Conservation (phyloP, 2,888 invertebrate genomes). For the Auanema sp. region DNA sequence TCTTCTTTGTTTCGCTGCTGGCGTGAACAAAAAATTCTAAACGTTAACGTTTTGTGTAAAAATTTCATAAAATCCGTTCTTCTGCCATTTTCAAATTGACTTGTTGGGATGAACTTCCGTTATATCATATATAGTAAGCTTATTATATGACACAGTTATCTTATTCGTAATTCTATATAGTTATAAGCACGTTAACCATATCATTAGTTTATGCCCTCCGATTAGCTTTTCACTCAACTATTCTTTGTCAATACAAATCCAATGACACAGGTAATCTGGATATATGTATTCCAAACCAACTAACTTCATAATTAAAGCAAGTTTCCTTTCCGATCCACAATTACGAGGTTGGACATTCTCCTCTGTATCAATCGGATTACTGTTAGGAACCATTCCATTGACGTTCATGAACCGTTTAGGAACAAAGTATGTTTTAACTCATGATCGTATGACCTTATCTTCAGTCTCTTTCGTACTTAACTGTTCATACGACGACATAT, state of each 20-base stretch:
- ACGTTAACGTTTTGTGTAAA: too few relatives aligned
- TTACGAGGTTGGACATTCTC: slow-evolving; percentile 28
- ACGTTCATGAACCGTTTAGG: slow-evolving; percentile 28
- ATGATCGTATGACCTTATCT: neutral
- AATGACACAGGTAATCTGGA: slow-evolving; percentile 17
- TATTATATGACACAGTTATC: too few relatives aligned
- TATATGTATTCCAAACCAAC: neutral
- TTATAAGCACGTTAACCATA: slow-evolving; percentile 21
- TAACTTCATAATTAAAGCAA: slow-evolving; percentile 18
- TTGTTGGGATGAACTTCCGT: too few relatives aligned
- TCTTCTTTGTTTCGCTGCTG: too few relatives aligned
- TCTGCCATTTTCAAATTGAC: too few relatives aligned
- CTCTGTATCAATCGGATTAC: slow-evolving; percentile 34
- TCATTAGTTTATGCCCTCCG: slow-evolving; percentile 37
- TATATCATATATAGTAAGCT: too few relatives aligned
- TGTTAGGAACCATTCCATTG: slow-evolving; percentile 30
- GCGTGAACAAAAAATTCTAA: too few relatives aligned
- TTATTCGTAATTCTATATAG: too few relatives aligned
- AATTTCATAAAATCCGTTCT: too few relatives aligned
- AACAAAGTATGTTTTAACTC: slow-evolving; percentile 23
- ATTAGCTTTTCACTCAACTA: slow-evolving; percentile 38
- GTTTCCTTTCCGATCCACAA: slow-evolving; percentile 26
- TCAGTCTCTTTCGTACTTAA: neutral
- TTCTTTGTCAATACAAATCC: slow-evolving; percentile 34
- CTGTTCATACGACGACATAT: neutral